Base-by-base conservation (phyloP, 1,140 invertebrate genomes). In the Daktulosphaira vitifoliae region DNA sequence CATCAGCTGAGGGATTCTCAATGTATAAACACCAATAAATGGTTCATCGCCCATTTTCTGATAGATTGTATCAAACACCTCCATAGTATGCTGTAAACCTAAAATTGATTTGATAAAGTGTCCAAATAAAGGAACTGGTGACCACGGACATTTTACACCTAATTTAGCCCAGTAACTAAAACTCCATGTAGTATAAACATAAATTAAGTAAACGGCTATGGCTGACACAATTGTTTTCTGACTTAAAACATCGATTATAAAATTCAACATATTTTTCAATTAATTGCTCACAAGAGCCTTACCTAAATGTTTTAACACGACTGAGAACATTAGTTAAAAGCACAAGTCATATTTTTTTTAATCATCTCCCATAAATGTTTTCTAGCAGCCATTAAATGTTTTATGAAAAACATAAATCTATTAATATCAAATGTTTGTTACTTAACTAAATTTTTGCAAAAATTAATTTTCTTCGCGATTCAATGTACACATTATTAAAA, bases 21-120 rank as follows among this genome's bases (percentile, higher is more conserved):
- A 62, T 3, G 62, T 37, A 23, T 69, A 73, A 15, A 68, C 33
- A 1, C 72, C 72, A 1, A 68, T 67, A 9, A 69, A 68, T 1
- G 15, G 44, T 8, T 68, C 9, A 42, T 49, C 53, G 3, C 67
- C 44, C 38, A 68, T 15, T 46, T 68, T 20, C 11, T 69, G 51
- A 65, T 76, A 76, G 1, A 76, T 23, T 22, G 22, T 16, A 9
- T 29, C 23, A 16, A 62, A 4, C 23, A 62, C 56, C 6, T 48
- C 39, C 42, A 48, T 62, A 16, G 44, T 46, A 25, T 48, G 56
- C 42, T n/a, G 26, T 11, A 1, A 25, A 11, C 56, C 56, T n/a
- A 46, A 0, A 11, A 46, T 62, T 22, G 56, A 46, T 8, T n/a
- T 23, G 38, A 46, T 20, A 2, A 16, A 23, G 42, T 62, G 42